Percentiles rank a stretch among this genome's conserved stretches.
Conservation (phyloP, 2,888 invertebrate species). For the Hypolimnas misippus region DNA sequence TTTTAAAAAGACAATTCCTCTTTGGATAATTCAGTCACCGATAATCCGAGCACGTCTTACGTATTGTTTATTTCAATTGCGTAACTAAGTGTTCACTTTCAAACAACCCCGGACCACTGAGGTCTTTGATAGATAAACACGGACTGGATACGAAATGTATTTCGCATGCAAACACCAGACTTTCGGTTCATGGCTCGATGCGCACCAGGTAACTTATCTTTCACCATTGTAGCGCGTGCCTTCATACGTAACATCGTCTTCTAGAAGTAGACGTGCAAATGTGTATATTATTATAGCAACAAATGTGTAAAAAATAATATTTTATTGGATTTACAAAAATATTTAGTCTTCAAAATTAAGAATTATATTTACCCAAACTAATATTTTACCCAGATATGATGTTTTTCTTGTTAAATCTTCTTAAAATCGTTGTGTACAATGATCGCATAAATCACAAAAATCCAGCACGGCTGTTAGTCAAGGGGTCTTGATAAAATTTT, state of each 20-base stretch:
- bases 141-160: conserved; percentile 72
- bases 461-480: no score
- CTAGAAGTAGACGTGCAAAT: conserved; percentile 57
- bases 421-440: no score
- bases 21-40: background rate
- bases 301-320: no score
- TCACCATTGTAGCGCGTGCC: conserved; percentile 83
- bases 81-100: conserved; percentile 42
- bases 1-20: background rate
- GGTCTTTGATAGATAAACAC: conserved; percentile 68
- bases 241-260: conserved; percentile 59
- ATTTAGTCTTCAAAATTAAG: no score
- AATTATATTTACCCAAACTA: no score
- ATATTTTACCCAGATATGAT: no score
- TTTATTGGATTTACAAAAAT: no score
- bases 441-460: no score
- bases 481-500: no score
- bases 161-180: conserved; percentile 82
- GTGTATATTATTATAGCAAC: conserved; percentile 47
- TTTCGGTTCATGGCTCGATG: conserved; percentile 83
- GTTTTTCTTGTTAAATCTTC: no score
- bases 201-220: conserved; percentile 83
- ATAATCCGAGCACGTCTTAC: background rate
- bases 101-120: conserved; percentile 57
- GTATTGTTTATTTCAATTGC: conserved; percentile 23